phyloP scores from a whole-genome alignment of 2,797 vertebrate species.

The Coreius guichenoti region DNA sequence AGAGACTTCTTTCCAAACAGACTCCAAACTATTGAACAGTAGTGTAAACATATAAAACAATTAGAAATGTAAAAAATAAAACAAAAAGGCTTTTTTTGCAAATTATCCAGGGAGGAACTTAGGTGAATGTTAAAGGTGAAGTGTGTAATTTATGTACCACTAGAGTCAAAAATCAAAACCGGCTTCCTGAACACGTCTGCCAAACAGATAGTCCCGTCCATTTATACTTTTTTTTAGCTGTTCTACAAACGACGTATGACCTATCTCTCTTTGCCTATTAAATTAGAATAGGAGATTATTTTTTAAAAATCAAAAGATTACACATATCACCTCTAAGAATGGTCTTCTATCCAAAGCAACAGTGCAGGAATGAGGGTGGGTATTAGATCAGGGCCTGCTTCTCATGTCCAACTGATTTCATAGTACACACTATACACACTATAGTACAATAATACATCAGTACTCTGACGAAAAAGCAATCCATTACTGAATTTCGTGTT shows the following conservation, averaged over 20 bases:
- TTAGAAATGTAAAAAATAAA: neutral
- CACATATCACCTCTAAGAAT: neutral
- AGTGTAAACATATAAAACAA: neutral
- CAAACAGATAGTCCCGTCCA: neutral
- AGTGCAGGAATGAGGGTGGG: constrained; percentile 24
- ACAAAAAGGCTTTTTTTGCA: neutral
- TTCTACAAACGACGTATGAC: too few relatives aligned
- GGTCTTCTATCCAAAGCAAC: neutral
- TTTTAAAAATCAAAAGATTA: neutral
- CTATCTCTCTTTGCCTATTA: neutral
- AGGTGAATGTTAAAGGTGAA: neutral
- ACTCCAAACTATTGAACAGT: neutral
- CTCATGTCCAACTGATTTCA: neutral
- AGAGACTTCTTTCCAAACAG: neutral
- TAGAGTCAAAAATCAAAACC: neutral
- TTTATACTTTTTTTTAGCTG: neutral
- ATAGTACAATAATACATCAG: neutral
- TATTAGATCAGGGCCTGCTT: constrained; percentile 44
- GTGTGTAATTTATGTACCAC: neutral
- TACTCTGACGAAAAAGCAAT: neutral
- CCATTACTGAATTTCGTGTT: neutral
- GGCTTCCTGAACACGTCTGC: neutral
- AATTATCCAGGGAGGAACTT: neutral
- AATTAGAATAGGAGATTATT: neutral
- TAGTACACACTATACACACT: neutral